Evolutionary conservation across 2,113 vertebrate species (phyloP).

Genomic region (Lagopus muta): DNA sequence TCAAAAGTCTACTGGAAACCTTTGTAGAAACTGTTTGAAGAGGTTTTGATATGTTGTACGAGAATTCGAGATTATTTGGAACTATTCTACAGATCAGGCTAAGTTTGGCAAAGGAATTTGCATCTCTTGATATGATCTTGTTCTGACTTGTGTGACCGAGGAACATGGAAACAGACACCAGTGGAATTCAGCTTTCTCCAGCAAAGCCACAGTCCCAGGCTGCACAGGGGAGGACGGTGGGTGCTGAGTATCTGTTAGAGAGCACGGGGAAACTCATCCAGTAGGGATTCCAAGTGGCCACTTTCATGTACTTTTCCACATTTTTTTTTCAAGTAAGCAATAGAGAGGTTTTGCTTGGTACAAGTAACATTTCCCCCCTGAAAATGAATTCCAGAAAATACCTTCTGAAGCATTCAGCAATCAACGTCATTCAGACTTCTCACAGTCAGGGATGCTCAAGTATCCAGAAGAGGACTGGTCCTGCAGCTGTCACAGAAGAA

Average conservation of each 20-base stretch:
- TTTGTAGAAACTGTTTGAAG: not conserved
- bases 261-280: not conserved
- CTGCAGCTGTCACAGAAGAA: not conserved
- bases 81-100: not conserved
- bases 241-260: not conserved
- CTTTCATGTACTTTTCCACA: not conserved
- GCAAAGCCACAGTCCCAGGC: not conserved
- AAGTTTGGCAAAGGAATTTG: not conserved
- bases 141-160: not conserved
- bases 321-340: not conserved
- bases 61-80: not conserved
- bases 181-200: not conserved
- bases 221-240: not conserved
- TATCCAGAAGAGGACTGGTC: not conserved
- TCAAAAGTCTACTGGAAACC: not conserved
- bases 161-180: not conserved
- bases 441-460: not conserved
- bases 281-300: not conserved
- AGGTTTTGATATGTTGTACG: not conserved
- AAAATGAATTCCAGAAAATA: not conserved
- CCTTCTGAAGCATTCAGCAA: not conserved
- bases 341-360: not conserved
- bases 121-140: not conserved
- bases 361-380: not conserved
- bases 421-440: not conserved